phyloP scores from a whole-genome alignment of 2,113 vertebrate genomes.

The Limnothrissa miodon region DNA sequence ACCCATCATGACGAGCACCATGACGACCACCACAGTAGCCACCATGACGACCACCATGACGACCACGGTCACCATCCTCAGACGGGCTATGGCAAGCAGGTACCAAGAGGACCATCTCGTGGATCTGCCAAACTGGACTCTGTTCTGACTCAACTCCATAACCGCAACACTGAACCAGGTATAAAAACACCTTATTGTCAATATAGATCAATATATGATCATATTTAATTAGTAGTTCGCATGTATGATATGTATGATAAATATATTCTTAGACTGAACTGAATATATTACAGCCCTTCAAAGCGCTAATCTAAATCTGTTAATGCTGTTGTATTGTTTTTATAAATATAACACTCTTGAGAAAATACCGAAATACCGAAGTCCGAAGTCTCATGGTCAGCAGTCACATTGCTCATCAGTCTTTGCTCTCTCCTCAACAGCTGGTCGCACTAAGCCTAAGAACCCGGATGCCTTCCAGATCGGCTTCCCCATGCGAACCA shows the following conservation, averaged over 20 bases:
- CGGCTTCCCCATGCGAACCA: conserved; percentile 74
- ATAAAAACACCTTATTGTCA: background rate
- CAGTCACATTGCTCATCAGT: no score
- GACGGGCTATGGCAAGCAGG: conserved; percentile 50
- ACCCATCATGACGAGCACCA: conserved; percentile 30
- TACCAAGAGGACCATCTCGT: conserved; percentile 19
- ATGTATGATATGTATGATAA: no score
- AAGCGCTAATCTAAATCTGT: no score
- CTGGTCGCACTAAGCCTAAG: conserved; percentile 59
- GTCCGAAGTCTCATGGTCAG: no score
- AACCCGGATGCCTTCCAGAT: conserved; percentile 67
- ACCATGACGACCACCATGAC: conserved; percentile 32
- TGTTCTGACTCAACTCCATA: conserved; percentile 63
- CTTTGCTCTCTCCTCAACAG: conserved; percentile 42
- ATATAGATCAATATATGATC: background rate
- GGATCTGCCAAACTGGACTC: conserved; percentile 65
- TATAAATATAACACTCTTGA: no score
- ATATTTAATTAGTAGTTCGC: no score
- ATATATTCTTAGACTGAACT: no score
- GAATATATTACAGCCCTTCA: no score
- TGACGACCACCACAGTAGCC: background rate
- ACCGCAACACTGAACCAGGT: conserved; percentile 59
- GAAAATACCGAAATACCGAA: no score
- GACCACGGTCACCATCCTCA: conserved; percentile 34
- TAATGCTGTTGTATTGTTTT: no score